Evolutionary conservation across 2,888 invertebrate genomes (phyloP).

Genomic region (Scaeva pyrastri): DNA sequence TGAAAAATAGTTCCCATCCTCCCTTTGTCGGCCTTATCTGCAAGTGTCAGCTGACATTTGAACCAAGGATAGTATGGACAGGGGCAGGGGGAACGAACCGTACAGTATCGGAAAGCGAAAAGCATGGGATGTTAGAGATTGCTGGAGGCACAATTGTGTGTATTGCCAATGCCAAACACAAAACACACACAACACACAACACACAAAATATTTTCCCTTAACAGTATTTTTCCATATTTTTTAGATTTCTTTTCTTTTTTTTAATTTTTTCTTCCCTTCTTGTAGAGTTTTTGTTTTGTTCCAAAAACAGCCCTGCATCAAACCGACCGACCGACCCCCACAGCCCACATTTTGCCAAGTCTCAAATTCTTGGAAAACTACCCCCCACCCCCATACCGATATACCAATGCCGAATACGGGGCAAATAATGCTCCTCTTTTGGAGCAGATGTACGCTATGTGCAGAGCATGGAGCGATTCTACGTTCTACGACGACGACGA

Average conservation of each 20-base stretch:
- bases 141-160: slow-evolving; percentile 63
- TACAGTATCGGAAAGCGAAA: slow-evolving; percentile 6
- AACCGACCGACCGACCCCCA: background rate
- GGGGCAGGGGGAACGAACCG: slow-evolving; percentile 1
- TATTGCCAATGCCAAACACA: slow-evolving; percentile 61
- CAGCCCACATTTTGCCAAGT: slow-evolving; percentile 32
- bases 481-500: no score
- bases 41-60: slow-evolving; percentile 74
- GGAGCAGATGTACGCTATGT: slow-evolving; percentile 36
- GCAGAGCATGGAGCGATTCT: slow-evolving; percentile 27
- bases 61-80: slow-evolving; percentile 46
- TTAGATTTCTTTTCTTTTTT: no score
- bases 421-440: slow-evolving; percentile 36
- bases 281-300: slow-evolving; percentile 61
- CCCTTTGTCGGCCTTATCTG: slow-evolving; percentile 66
- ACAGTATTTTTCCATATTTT: slow-evolving; percentile 54
- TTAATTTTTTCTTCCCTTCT: slow-evolving; percentile 22
- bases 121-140: background rate
- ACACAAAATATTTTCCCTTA: slow-evolving; percentile 52
- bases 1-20: slow-evolving; percentile 37
- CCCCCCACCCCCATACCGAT: slow-evolving; percentile 35
- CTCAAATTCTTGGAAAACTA: slow-evolving; percentile 69
- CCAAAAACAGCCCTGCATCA: slow-evolving; percentile 39
- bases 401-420: background rate
- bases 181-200: slow-evolving; percentile 57